Base-by-base conservation (phyloP, 2,797 vertebrate species). In the Sebastes alutus region DNA sequence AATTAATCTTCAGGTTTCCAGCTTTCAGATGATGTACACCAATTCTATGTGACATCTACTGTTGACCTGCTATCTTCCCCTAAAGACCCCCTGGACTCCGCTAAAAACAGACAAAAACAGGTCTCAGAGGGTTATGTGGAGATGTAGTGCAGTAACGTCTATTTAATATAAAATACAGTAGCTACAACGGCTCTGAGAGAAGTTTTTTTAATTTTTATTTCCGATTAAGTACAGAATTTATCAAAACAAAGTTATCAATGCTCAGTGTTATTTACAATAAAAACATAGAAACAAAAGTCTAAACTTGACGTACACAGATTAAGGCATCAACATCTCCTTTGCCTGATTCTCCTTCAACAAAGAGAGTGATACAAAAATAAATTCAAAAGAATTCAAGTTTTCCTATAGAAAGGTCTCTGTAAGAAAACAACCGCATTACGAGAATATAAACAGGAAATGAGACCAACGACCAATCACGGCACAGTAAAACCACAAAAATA, bases 321-420 rank as follows among this genome's bases (percentile, higher is more conserved):
- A 94, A 93, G 90, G 90, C 92, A 88, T 94, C 83, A 84, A 86
- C 82, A 78, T 90, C 75, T 90, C 86, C 80, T 86, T 77, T 81
- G 78, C 81, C 75, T 73, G 75, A 82, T 86, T 90, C 77, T 78
- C 72, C 77, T 85, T 72, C 82, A 84, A 56, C 77, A 90, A 70
- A 92, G 82, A 85, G 79, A 90, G 80, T 82, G 74, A 88, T 90
- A 92, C 72, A 94, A 91, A 93, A 95, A 93, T 80, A 86, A 89
- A 85, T 81, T 59, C 27, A 84, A 92, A 91, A 90, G 64, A 85
- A 93, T 87, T 93, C 72, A 92, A 89, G 88, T 88, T 90, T 90
- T 75, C 56, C 81, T 71, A 77, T 85, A 69, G 76, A 93, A 93
- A 91, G 76, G 70, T 85, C 54, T 88, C 71, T 20, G 71, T 89